Conservation (phyloP, 2,888 invertebrate genomes). For the Volucella inanis region DNA sequence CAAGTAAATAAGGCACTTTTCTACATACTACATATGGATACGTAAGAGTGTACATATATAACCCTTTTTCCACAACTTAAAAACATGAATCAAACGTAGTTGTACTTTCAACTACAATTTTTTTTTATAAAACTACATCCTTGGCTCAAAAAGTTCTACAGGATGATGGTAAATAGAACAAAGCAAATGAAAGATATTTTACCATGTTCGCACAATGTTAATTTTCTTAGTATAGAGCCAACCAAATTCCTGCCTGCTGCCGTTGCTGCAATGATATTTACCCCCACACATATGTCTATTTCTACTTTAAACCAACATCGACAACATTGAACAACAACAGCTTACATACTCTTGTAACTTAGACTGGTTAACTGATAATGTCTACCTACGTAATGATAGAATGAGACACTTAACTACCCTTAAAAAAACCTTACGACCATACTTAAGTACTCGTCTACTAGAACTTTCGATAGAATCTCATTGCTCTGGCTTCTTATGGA, state of each 20-base stretch:
- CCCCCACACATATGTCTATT: constrained; percentile 53
- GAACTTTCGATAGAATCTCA: constrained; percentile 12
- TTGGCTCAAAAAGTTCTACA: too few relatives aligned
- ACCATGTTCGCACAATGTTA: background rate
- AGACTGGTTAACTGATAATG: constrained; percentile 36
- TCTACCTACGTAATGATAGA: constrained; percentile 21
- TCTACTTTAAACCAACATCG: constrained; percentile 9
- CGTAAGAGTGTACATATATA: too few relatives aligned
- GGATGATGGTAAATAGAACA: background rate
- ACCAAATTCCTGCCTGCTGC: background rate
- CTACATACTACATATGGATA: too few relatives aligned
- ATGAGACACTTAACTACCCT: background rate
- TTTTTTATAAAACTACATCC: too few relatives aligned
- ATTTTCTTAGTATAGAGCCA: background rate
- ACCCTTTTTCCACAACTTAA: too few relatives aligned
- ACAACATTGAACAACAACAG: constrained; percentile 3
- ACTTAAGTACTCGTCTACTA: background rate
- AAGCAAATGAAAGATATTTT: too few relatives aligned
- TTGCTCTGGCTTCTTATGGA: constrained; percentile 2
- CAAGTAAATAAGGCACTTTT: too few relatives aligned
- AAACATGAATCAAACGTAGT: too few relatives aligned
- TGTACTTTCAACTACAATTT: too few relatives aligned
- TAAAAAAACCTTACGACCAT: background rate
- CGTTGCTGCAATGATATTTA: background rate
- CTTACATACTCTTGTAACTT: constrained; percentile 26